Conservation (phyloP, 2,797 vertebrate species). For the Okamejei kenojei region DNA sequence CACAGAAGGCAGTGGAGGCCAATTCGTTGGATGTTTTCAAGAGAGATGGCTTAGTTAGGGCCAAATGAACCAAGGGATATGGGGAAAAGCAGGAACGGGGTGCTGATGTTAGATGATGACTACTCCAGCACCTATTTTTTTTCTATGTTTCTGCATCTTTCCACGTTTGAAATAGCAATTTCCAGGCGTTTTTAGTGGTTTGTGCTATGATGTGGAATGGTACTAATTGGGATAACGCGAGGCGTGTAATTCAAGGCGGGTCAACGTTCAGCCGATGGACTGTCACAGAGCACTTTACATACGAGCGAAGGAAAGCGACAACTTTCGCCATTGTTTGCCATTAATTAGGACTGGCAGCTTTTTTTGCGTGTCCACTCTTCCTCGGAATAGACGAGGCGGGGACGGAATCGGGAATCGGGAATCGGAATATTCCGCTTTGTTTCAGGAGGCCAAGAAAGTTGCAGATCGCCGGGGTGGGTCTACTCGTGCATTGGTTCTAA, state of each 20-base stretch:
- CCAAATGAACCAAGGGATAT: too few relatives aligned
- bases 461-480: conserved; percentile 50
- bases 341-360: conserved; percentile 67
- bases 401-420: conserved; percentile 41
- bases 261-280: conserved; percentile 58
- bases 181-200: conserved; percentile 39
- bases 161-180: conserved; percentile 49
- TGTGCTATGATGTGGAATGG: conserved; percentile 49
- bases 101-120: too few relatives aligned
- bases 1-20: too few relatives aligned
- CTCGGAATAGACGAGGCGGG: conserved; percentile 56
- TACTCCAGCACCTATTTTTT: too few relatives aligned
- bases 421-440: conserved; percentile 61
- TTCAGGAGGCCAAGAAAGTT: conserved; percentile 54
- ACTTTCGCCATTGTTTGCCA: conserved; percentile 58
- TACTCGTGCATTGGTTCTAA: neutral
- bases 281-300: conserved; percentile 63
- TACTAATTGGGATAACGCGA: conserved; percentile 55
- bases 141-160: too few relatives aligned
- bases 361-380: conserved; percentile 63
- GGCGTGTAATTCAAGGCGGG: conserved; percentile 48
- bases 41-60: too few relatives aligned
- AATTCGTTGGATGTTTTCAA: too few relatives aligned
- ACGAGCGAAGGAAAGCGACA: conserved; percentile 58
- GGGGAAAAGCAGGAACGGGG: too few relatives aligned